Base-by-base conservation (phyloP, 2,797 vertebrate species). In the Sus cebifrons region DNA sequence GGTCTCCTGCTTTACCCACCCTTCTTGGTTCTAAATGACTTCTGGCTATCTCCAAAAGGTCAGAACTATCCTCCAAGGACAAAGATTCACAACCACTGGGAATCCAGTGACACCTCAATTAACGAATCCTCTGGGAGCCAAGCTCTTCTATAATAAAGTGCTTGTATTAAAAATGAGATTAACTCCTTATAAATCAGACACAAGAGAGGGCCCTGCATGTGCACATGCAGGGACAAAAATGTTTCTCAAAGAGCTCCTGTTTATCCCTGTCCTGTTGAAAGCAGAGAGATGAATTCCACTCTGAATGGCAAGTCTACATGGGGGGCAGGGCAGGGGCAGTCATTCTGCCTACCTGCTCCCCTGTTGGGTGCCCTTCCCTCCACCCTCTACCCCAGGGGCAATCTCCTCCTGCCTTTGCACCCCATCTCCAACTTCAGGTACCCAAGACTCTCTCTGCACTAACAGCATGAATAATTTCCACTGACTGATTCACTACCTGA, bases 91-190 rank as follows among this genome's bases (percentile, higher is more conserved):
- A 96, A 88, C 91, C 93, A 32, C 56, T 0, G 54, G 91, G 79
- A 88, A 93, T 85, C 77, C 64, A 58, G 89, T 97, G 97, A 97
- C 97, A 97, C 95, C 96, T 97, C 93, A 97, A 97, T 98, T 97
- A 98, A 75, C 86, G 89, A 95, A 52, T 49, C 89, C 81, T 81
- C 68, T 77, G 73, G 68, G 95, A 97, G 89, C 83, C 81, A 93
- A 97, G 74, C 91, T 93, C 94, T 95, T 95, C 92, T 95, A 54
- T 95, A 96, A 97, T 96, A 97, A 98, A 97, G 81, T 92, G 40
- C 87, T 52, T 5, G 13, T 95, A 97, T 97, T 96, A 97, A 97
- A 98, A 96, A 94, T 88, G 95, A 98, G 94, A 96, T 96, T 96
- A 96, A 90, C 81, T 90, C 68, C 95, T 96, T 96, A 74, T 90